Conservation (phyloP, 2,797 vertebrate species). For the Pantherophis vulpinus region DNA sequence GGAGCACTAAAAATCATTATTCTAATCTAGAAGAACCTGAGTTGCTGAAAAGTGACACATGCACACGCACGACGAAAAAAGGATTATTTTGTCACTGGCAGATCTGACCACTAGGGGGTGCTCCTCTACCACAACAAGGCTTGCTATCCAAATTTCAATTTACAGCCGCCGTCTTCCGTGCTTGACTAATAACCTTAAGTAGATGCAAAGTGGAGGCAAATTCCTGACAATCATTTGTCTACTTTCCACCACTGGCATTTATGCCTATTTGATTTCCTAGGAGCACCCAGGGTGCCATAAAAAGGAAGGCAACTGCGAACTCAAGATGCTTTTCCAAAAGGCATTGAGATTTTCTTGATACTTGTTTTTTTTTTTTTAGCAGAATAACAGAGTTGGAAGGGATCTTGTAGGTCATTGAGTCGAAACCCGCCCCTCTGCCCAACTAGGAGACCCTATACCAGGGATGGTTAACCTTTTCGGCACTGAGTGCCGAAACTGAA, state of each 20-base stretch:
- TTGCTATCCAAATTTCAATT: not conserved
- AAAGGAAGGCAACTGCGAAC: constrained; percentile 46
- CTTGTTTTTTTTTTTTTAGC: too few relatives aligned
- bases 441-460: too few relatives aligned
- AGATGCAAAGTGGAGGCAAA: not conserved
- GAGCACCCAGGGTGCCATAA: not conserved
- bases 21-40: not conserved
- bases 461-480: too few relatives aligned
- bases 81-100: constrained; percentile 33
- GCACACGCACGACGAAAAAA: too few relatives aligned
- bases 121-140: constrained; percentile 1
- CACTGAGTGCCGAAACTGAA: too few relatives aligned
- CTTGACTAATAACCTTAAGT: not conserved
- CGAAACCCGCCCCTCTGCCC: too few relatives aligned
- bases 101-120: constrained; percentile 51
- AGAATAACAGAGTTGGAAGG: too few relatives aligned
- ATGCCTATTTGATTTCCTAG: not conserved
- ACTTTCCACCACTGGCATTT: constrained; percentile 29
- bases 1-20: not conserved
- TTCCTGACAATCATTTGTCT: constrained; percentile 36
- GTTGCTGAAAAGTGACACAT: not conserved
- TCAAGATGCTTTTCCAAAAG: not conserved
- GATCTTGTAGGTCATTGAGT: too few relatives aligned
- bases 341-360: too few relatives aligned
- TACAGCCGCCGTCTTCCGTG: not conserved